Base-by-base conservation (phyloP, 2,113 vertebrate genomes). In the Harpagus bidentatus region DNA sequence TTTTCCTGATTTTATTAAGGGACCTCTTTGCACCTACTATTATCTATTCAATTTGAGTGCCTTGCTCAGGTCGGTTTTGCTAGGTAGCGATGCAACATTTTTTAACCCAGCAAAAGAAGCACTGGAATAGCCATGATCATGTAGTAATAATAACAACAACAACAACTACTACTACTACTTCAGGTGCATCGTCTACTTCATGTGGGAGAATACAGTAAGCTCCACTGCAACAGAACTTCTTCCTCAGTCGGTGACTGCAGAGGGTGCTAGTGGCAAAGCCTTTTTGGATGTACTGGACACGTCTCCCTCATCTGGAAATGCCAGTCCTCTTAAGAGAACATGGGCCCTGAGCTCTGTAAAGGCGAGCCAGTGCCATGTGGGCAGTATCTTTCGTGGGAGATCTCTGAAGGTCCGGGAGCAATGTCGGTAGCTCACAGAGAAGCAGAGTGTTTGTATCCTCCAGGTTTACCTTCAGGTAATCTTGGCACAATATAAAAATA, bases 181-280 rank as follows among this genome's bases (percentile, higher is more conserved):
- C 9, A 12, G 8, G 6, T 26, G 17, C 8, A 40, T 47, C 0
- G 0, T 50, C 47, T 69, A 2, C 16, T 48, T 70, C 38, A 73
- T 13, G 10, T 55, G 25, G n/a, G 38, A 94, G 19, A 67, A 58
- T 9, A 21, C 13, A 53, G 8, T 15, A 71, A 85, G 5, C 11
- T 25, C 10, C 16, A 59, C 19, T 81, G 63, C n/a, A 42, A 29
- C 20, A 88, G 47, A 69, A 56, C 16, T 55, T 62, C 18, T 58
- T 59, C 32, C 62, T 70, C 38, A 36, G 16, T 7, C 34, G 25
- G 38, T 16, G 66, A n/a, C 61, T 50, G 38, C 19, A 76, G 38
- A 82, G 43, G 25, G 8, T 81, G 32, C 22, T 42, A 32, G 19
- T 16, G 31, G 32, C 59, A 84, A 82, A 58, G 34, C 8, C 11